Conservation (phyloP, 2,888 invertebrate genomes). For the Sarcophaga subvicina region DNA sequence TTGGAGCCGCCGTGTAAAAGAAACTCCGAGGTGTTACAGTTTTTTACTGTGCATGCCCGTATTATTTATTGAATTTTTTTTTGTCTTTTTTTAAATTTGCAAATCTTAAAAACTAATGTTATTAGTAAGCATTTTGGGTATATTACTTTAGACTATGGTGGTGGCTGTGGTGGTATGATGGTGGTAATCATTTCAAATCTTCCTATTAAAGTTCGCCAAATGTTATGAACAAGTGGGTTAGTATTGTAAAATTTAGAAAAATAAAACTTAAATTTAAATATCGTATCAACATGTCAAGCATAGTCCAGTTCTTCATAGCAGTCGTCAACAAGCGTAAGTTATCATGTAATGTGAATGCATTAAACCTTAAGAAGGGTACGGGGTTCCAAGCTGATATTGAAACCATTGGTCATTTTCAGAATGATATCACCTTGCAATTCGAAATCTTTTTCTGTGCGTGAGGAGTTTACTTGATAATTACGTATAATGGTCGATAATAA, state of each 20-base stretch:
- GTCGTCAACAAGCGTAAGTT: neutral
- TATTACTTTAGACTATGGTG: too few species aligned
- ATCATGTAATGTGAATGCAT: neutral
- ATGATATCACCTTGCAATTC: constrained; percentile 88
- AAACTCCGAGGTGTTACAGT: constrained; percentile 38
- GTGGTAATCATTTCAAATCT: constrained; percentile 43
- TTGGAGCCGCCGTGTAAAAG: too few species aligned
- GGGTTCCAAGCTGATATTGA: constrained; percentile 86
- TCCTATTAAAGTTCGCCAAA: constrained; percentile 35
- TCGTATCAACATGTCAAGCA: neutral
- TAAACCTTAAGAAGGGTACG: constrained; percentile 78
- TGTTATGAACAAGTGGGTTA: neutral
- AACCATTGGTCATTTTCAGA: constrained; percentile 88
- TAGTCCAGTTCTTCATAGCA: neutral
- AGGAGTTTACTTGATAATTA: constrained; percentile 86
- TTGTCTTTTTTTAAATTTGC: constrained; percentile 1
- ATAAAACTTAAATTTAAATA: neutral
- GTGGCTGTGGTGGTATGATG: too few species aligned
- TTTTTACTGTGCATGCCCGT: constrained; percentile 66
- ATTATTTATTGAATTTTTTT: constrained; percentile 23
- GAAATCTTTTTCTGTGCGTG: constrained; percentile 86
- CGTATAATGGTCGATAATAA: constrained; percentile 88
- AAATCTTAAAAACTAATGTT: constrained; percentile 35
- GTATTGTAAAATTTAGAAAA: neutral
- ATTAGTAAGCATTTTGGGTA: constrained; percentile 29